These are phyloP conservation scores for Caretta caretta DNA, from an alignment of 2,113 vertebrate genomes.

Conservation along the genomic window DNA sequence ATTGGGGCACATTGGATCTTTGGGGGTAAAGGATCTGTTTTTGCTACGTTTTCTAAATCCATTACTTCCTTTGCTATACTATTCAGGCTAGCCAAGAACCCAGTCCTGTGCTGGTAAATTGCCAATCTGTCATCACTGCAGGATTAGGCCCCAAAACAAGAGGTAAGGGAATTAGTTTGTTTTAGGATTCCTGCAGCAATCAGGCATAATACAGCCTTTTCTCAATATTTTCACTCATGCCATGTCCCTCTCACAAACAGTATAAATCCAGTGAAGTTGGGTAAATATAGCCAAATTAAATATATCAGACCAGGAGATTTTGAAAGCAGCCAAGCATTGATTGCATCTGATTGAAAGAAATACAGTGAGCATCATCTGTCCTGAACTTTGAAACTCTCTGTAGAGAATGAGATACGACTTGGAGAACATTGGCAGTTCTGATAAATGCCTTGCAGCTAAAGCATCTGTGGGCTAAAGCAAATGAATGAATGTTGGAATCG, in stretches of 20 bases:
- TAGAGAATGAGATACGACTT: neutral
- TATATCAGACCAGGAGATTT: constrained; percentile 23
- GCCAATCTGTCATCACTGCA: neutral
- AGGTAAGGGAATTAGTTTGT: neutral
- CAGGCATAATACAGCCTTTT: rapidly evolving
- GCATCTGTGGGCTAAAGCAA: neutral
- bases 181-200: neutral
- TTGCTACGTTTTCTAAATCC: neutral
- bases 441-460: neutral
- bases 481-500: neutral
- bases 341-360: neutral
- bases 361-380: neutral
- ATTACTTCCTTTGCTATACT: neutral
- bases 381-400: neutral
- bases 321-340: constrained; percentile 15
- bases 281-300: neutral
- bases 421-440: constrained; percentile 26
- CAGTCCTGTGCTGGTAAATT: neutral
- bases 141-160: neutral
- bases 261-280: neutral
- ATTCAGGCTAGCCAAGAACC: neutral
- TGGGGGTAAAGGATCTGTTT: neutral
- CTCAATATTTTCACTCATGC: neutral
- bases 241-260: neutral
- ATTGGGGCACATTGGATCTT: neutral